Conservation (phyloP, 2,113 vertebrate genomes). For the Muscicapa adusta region DNA sequence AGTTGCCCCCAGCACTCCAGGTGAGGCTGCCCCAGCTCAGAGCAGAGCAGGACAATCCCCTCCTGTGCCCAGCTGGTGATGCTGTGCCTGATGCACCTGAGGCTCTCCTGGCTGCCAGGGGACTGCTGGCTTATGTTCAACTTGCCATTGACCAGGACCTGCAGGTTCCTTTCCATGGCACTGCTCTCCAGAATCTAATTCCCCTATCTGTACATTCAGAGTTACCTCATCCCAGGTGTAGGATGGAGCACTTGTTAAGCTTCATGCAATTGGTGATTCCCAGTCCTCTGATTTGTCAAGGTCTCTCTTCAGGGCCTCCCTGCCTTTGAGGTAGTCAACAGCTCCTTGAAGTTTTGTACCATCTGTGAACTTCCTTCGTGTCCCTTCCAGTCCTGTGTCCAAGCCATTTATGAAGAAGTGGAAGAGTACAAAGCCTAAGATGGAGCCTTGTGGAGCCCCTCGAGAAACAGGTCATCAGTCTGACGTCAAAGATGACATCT, state of each 20-base stretch:
- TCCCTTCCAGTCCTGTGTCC: neutral
- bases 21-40: neutral
- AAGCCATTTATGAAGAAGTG: neutral
- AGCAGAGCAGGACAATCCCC: neutral
- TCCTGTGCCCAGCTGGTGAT: fast-evolving
- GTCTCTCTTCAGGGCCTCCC: neutral
- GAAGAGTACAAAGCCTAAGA: neutral
- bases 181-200: neutral
- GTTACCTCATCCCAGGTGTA: neutral
- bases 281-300: neutral
- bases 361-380: neutral
- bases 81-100: too few relatives aligned
- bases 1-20: neutral
- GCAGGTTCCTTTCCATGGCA: neutral
- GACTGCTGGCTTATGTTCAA: neutral
- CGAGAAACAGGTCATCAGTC: neutral
- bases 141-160: fast-evolving
- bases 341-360: neutral
- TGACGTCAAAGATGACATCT: neutral
- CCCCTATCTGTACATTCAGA: neutral
- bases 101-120: neutral
- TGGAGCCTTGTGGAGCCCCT: neutral
- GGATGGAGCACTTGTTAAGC: neutral
- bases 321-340: neutral
- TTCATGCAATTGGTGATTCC: neutral